A percentile compares a stretch with the other conserved stretches of the same genome.
Conservation (phyloP, 2,888 invertebrate genomes). For the Dryobotodes eremita region DNA sequence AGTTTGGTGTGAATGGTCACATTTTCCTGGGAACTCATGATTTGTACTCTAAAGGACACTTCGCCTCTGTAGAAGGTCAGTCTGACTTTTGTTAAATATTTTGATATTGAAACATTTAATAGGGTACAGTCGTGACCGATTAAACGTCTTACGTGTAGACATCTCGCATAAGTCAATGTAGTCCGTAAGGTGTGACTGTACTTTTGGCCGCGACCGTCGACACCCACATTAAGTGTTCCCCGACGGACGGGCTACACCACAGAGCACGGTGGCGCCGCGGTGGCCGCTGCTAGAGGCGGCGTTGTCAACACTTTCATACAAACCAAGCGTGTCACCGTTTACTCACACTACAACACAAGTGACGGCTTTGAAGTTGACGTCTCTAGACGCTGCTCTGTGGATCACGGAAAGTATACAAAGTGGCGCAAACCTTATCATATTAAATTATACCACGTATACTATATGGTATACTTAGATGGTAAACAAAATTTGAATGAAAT, state of each 20-base stretch:
- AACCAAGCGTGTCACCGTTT: neutral
- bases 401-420: too few species aligned
- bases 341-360: neutral
- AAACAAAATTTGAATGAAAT: too few species aligned
- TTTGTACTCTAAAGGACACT: slow-evolving; percentile 34
- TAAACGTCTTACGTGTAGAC: neutral
- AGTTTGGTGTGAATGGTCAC: neutral
- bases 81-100: neutral
- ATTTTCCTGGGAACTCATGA: slow-evolving; percentile 42
- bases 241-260: neutral
- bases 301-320: neutral
- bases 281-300: neutral
- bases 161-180: neutral
- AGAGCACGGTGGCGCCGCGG: neutral
- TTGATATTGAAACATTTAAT: neutral
- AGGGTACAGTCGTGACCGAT: too few species aligned
- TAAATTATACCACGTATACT: too few species aligned
- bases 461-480: too few species aligned
- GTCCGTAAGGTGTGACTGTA: neutral
- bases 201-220: neutral
- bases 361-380: neutral
- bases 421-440: too few species aligned
- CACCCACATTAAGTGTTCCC: neutral
- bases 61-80: slow-evolving; percentile 42
- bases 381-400: neutral